A percentile compares a stretch with the other conserved stretches of the same genome.
These are phyloP conservation scores for Dicycla oo DNA, from an alignment of 2,888 invertebrate genomes.

Conservation along the genomic window DNA sequence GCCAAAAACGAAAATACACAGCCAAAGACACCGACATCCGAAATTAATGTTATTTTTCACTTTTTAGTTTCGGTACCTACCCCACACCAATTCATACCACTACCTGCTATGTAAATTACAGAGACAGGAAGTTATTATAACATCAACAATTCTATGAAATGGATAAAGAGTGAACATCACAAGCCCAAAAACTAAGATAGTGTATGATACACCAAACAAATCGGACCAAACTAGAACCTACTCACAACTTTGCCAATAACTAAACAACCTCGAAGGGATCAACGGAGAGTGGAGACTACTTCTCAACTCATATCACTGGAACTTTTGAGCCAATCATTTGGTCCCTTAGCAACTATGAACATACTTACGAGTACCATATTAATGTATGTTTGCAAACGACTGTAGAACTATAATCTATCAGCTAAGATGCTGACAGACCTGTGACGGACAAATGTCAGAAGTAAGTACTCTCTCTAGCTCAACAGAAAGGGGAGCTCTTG, in stretches of 20 bases:
- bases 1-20: too few relatives aligned
- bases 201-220: slow-evolving; percentile 13
- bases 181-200: slow-evolving; percentile 11
- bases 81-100: too few relatives aligned
- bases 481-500: neutral
- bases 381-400: slow-evolving; percentile 3
- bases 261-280: slow-evolving; percentile 30
- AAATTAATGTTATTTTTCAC: too few relatives aligned
- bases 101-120: too few relatives aligned
- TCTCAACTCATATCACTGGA: slow-evolving; percentile 10
- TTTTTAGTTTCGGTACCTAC: too few relatives aligned
- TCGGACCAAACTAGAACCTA: neutral
- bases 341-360: neutral
- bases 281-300: slow-evolving; percentile 12
- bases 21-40: too few relatives aligned
- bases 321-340: slow-evolving; percentile 21
- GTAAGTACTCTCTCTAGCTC: slow-evolving; percentile 14
- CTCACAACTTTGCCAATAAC: slow-evolving; percentile 35
- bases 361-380: slow-evolving; percentile 6
- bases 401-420: slow-evolving; percentile 7
- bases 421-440: slow-evolving; percentile 22
- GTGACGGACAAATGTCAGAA: neutral
- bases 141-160: slow-evolving; percentile 3
- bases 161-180: neutral
- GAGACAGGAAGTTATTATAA: too few relatives aligned